Base-by-base conservation (phyloP, 2,888 invertebrate species). In the Archips xylosteana region DNA sequence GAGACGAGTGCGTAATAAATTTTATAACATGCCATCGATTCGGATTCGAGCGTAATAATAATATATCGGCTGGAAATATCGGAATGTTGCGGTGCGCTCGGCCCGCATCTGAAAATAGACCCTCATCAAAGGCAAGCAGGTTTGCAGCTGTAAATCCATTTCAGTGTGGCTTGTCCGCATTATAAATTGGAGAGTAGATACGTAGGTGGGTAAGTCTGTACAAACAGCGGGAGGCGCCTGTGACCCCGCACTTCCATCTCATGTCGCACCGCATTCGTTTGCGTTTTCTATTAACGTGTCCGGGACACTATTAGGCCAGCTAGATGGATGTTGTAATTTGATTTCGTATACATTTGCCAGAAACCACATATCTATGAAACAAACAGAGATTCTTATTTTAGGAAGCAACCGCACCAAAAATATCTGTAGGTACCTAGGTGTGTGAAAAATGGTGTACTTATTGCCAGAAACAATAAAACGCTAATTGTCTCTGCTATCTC, bases 101-200 rank as follows among this genome's bases (percentile, higher is more conserved):
- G 89, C 89, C 86, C 88, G 89, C 84, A 85, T 92, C 93, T 90
- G 85, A 87, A 94, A 94, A 94, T 94, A 94, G 90, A 91, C 91
- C 90, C 91, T 94, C 94, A 94, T 94, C 94, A 94, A 94, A 94
- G 94, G 94, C 93, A 91, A 92, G 88, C 92, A 94, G 92, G 92
- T 91, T 92, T 91, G 92, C 92, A 92, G 94, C 94, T 93, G 94
- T 94, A 94, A 94, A 94, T 94, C 94, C 92, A 92, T 92, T 93
- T 94, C 93, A 92, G 88, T 91, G 91, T 92, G 88, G 91, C 91
- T 90, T 91, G 92, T 92, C 92, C 90, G 92, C 88, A 89, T 92
- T 94, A 94, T 94, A 94, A 94, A 94, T 94, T 91, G 89, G 91
- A 88, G 82, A 88, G 85, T 86, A 86, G 82, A 71, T 76, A 75